Evolutionary conservation across 2,888 invertebrate species (phyloP), one percentile per base, ranked within the genome.

Genomic region (Pedicia rivosa): DNA sequence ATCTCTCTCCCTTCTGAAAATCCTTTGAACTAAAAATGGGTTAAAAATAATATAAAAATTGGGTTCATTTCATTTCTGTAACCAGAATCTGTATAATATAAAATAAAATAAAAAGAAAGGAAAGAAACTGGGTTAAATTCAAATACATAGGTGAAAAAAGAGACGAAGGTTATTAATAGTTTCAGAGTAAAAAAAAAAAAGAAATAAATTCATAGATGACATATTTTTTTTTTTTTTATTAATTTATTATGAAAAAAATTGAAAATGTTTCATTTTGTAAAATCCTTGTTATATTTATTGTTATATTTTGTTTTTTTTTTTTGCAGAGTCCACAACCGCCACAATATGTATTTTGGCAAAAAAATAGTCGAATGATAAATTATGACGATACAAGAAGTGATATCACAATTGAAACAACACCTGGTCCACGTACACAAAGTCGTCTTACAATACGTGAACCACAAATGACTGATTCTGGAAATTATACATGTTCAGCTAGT

Each of bases 321-420:
- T 22, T 32, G 17, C 71, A 87, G 83, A 88, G 87, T 59, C 88
- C 88, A 38, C 82, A 79, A 55, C 88, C 87, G 48, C 88, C 88
- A 46, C 87, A 87, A 64, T 90, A 87, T 68, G 87, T 91, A 56
- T 88, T 88, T 68, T 90, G 90, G 90, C 88, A 83, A 66, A 88
- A 88, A 68, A 87, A 90, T 67, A 80, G 81, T 62, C 78, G 82
- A 56, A 86, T 90, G 79, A 86, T 90, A 66, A 90, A 88, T 71
- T 88, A 88, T 65, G 87, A 88, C 64, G 78, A 74, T 51, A 68
- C 79, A 50, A 74, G 86, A 53, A 79, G 84, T 47, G 78, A 76
- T 47, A 83, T 86, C 47, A 70, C 71, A 47, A 86, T 90, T 53
- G 74, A 77, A 57, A 87, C 86, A 46, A 79, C 79, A 61, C 82